Evolutionary conservation across 2,888 invertebrate species (phyloP).

Genomic region (Netelia fuscicornis): DNA sequence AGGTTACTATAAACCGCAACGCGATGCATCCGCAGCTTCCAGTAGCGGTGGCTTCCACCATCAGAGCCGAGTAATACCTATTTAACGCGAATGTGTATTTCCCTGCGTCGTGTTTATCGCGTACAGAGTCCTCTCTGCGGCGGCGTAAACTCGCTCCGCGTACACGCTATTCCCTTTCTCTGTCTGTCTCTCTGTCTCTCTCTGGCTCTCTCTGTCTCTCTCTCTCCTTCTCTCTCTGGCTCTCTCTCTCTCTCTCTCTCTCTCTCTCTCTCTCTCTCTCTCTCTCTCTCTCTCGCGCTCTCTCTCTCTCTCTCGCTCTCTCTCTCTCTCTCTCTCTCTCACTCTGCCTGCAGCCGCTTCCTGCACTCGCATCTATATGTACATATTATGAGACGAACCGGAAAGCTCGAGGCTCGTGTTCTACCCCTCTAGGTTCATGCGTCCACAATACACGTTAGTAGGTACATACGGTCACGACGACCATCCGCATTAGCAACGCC

Average conservation of each 20-base stretch:
- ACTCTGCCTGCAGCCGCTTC: neutral
- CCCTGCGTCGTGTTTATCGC: conserved; percentile 32
- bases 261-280: no score
- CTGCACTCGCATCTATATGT: conserved; percentile 4
- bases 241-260: no score
- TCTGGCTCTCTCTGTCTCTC: neutral
- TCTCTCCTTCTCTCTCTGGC: no score
- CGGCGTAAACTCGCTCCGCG: neutral
- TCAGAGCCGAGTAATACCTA: conserved; percentile 41
- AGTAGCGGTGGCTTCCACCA: conserved; percentile 32
- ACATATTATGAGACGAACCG: neutral
- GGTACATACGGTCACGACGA: neutral
- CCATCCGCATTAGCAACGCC: neutral
- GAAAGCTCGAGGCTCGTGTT: neutral
- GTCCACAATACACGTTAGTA: neutral
- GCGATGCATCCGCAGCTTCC: conserved; percentile 38
- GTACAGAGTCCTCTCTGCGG: neutral
- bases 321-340: no score
- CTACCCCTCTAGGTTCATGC: neutral
- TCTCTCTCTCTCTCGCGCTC: no score
- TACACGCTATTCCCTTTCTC: neutral
- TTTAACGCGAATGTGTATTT: conserved; percentile 52
- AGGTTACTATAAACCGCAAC: conserved; percentile 52
- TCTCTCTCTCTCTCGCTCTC: no score
- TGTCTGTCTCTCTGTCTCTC: neutral